Percentiles rank a stretch among this genome's conserved stretches.
Conservation (phyloP, 1,140 invertebrate species). For the Philotrypesis tridentata region DNA sequence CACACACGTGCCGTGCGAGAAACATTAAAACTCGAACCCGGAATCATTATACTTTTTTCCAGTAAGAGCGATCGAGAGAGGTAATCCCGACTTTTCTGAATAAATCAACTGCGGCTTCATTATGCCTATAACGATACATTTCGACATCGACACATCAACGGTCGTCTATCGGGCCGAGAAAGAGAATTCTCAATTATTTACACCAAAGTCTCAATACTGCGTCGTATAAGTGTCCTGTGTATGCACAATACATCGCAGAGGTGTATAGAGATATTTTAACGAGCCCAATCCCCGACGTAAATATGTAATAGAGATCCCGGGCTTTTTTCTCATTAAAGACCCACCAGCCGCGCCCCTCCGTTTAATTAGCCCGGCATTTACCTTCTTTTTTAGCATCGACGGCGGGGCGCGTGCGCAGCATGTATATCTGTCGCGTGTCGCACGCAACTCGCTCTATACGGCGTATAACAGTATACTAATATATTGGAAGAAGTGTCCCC, state of each 20-base stretch:
- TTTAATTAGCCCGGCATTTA: constrained; percentile 12
- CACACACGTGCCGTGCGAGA: too few species aligned
- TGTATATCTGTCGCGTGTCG: background rate
- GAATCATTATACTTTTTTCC: background rate
- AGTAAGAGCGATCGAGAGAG: background rate
- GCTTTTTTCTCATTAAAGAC: constrained; percentile 12
- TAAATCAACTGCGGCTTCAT: background rate
- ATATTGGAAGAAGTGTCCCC: too few species aligned
- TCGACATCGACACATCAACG: too few species aligned
- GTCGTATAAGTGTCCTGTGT: too few species aligned
- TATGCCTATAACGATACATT: too few species aligned
- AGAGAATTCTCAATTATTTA: background rate
- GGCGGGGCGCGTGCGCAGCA: background rate
- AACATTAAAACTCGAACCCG: too few species aligned
- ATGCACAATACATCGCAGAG: too few species aligned
- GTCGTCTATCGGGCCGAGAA: too few species aligned
- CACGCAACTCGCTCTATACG: background rate
- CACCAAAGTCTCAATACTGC: background rate
- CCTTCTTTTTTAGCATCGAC: background rate
- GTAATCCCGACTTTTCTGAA: background rate
- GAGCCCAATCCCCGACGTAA: background rate
- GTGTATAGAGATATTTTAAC: too few species aligned
- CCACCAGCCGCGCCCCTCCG: background rate
- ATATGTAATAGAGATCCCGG: background rate
- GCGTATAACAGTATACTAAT: too few species aligned